These are phyloP conservation scores for Pelvicachromis taeniatus DNA, from an alignment of 2,113 vertebrate species.

Conservation along the genomic window DNA sequence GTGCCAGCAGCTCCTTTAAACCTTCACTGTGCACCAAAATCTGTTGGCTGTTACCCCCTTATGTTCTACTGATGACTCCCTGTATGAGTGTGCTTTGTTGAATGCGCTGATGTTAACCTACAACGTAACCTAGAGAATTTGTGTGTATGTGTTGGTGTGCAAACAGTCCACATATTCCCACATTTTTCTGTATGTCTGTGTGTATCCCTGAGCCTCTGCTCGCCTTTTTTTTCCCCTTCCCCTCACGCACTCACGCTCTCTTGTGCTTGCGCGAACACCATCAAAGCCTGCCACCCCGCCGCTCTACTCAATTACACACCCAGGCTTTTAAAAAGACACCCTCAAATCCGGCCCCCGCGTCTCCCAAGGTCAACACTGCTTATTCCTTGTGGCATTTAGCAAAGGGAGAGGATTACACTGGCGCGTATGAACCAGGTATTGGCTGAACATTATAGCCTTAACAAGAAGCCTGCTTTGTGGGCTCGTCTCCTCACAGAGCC, in stretches of 20 bases:
- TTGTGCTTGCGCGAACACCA: conserved; percentile 22
- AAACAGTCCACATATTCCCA: background rate
- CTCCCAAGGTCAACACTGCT: conserved; percentile 56
- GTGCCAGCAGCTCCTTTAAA: conserved; percentile 6
- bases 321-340: conserved; percentile 47
- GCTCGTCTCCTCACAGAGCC: background rate
- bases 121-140: background rate
- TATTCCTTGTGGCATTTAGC: conserved; percentile 54
- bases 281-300: conserved; percentile 47
- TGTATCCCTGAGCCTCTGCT: background rate
- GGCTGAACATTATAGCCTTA: conserved; percentile 5
- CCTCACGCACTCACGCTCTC: background rate
- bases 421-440: conserved; percentile 10
- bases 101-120: background rate
- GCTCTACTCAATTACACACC: conserved; percentile 57
- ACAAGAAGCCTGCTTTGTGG: conserved; percentile 4
- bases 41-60: background rate
- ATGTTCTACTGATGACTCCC: background rate
- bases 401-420: conserved; percentile 48
- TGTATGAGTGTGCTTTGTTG: background rate
- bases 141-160: background rate
- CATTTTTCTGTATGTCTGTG: background rate
- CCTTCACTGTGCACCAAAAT: background rate
- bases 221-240: background rate
- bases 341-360: conserved; percentile 30